phyloP scores from a whole-genome alignment of 2,113 vertebrate species.

The Cottus gobio region DNA sequence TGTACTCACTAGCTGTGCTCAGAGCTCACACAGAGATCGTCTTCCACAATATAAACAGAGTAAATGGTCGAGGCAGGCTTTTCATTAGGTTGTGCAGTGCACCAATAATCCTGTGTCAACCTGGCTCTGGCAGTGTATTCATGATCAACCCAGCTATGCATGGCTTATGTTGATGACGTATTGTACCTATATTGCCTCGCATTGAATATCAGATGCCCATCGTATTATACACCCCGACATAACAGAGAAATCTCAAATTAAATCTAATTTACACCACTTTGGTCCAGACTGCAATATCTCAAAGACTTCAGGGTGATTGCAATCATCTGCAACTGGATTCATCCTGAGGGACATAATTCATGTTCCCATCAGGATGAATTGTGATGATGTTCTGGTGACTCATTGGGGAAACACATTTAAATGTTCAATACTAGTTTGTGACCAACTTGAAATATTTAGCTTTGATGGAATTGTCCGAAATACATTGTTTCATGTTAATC shows the following conservation, averaged over 20 bases:
- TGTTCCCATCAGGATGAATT: not conserved
- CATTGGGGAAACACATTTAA: not conserved
- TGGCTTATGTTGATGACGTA: not conserved
- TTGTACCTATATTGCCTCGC: not conserved
- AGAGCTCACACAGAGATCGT: not conserved
- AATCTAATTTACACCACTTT: not conserved
- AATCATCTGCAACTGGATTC: not conserved
- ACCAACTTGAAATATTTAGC: not conserved
- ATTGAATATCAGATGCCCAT: not conserved
- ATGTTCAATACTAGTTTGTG: not conserved
- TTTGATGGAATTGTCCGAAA: not conserved
- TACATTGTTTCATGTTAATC: not conserved
- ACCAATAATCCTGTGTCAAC: not conserved
- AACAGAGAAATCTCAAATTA: conserved; percentile 3
- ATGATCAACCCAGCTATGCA: not conserved
- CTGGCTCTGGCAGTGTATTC: not conserved
- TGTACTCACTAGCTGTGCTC: not conserved
- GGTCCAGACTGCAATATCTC: not conserved
- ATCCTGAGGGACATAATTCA: not conserved
- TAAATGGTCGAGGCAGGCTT: not conserved
- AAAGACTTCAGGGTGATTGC: not conserved
- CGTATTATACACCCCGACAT: conserved; percentile 1
- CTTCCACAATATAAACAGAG: not conserved
- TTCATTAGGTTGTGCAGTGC: not conserved
- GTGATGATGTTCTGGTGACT: not conserved